A percentile compares a stretch with the other conserved stretches of the same genome.
Evolutionary conservation across 2,113 vertebrate species (phyloP).

Genomic region (Microcebus tavaratra): DNA sequence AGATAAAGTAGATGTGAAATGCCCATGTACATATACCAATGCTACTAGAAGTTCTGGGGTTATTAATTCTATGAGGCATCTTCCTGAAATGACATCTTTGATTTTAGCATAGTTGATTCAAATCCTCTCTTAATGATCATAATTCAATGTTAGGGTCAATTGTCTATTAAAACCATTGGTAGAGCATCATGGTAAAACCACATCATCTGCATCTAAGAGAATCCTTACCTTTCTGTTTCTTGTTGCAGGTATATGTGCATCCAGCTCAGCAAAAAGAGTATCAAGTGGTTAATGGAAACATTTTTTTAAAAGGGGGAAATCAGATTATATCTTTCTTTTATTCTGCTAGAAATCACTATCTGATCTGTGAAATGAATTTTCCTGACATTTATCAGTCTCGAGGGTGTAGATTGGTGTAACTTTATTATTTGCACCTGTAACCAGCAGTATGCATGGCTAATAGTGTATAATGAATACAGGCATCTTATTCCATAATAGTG

Average conservation of each 20-base stretch:
- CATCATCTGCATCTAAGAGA: neutral
- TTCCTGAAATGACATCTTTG: neutral
- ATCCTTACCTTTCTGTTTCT: neutral
- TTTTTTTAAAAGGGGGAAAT: neutral
- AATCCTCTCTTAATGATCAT: neutral
- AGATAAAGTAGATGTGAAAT: neutral
- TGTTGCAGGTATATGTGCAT: neutral
- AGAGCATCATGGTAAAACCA: neutral
- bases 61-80: neutral
- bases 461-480: neutral
- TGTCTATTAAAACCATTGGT: neutral
- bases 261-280: neutral
- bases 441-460: neutral
- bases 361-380: neutral
- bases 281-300: neutral
- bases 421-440: neutral
- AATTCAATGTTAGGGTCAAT: neutral
- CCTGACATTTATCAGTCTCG: neutral
- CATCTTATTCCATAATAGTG: neutral
- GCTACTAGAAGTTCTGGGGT: neutral
- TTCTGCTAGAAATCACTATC: neutral
- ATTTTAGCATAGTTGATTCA: neutral
- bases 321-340: neutral
- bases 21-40: neutral
- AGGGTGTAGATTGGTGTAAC: neutral